Conservation (phyloP, 2,797 vertebrate genomes). For the Poecilia picta region DNA sequence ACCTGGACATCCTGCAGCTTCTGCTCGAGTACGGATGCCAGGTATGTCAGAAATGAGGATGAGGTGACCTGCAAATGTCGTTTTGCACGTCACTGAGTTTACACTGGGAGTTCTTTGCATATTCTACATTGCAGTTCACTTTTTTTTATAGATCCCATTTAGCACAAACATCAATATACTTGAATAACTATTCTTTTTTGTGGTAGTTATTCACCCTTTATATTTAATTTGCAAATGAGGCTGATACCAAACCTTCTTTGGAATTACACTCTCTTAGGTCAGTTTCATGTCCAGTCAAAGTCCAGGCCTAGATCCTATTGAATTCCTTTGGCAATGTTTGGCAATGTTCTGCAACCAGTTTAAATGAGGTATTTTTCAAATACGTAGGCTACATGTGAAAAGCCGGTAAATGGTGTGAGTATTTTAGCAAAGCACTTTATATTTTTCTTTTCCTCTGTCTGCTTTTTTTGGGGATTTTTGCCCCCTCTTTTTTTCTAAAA, state of each 20-base stretch:
- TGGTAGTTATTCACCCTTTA: not conserved
- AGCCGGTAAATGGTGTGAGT: not conserved
- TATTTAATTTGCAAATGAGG: not conserved
- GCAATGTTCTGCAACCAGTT: not conserved
- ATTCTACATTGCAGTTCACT: not conserved
- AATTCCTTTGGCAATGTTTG: not conserved
- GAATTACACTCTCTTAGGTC: not conserved
- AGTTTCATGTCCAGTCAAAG: not conserved
- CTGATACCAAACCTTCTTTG: not conserved
- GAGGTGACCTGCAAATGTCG: not conserved
- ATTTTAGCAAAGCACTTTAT: not conserved
- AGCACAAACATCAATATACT: not conserved
- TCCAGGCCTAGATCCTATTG: not conserved
- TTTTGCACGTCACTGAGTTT: not conserved
- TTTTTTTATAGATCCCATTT: not conserved
- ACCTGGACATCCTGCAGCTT: constrained; percentile 95
- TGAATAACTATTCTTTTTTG: not conserved
- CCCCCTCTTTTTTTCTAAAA: not conserved
- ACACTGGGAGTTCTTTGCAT: not conserved
- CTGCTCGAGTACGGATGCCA: constrained; percentile 96
- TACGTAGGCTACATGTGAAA: not conserved
- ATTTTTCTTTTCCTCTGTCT: not conserved
- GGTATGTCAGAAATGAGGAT: constrained; percentile 74
- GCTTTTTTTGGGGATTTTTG: not conserved
- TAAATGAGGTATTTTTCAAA: not conserved